Evolutionary conservation across 37 sponge, comb jelly and placozoan genomes (phyloP).

Genomic region (Beroe forskalii): DNA sequence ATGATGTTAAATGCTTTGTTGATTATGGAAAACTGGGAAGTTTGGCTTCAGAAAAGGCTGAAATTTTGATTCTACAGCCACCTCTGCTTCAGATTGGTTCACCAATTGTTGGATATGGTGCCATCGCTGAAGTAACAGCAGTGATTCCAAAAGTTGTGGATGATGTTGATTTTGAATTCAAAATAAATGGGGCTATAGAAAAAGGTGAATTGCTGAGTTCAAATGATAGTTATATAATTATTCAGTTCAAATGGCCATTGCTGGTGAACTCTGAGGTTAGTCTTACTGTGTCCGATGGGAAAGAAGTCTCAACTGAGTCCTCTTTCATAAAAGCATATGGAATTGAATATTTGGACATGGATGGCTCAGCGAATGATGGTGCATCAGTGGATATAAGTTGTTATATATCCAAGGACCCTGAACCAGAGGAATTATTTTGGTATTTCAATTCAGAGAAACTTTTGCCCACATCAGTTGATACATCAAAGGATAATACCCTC

Average conservation of each 20-base stretch:
- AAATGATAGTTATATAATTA: background rate
- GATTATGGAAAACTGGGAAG: background rate
- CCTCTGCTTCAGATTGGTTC: background rate
- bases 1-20: background rate
- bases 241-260: background rate
- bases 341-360: background rate
- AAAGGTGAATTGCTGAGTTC: background rate
- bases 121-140: background rate
- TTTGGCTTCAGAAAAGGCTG: background rate
- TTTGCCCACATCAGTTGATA: background rate
- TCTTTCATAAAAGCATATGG: background rate
- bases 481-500: background rate
- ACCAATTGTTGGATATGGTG: conserved; percentile 12
- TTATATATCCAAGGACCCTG: background rate
- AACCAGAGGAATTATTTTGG: background rate
- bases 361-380: background rate
- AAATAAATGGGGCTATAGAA: background rate
- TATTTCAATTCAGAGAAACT: background rate
- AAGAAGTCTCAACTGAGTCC: background rate
- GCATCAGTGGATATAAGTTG: background rate
- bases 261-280: background rate
- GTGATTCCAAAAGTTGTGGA: background rate
- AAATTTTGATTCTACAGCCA: background rate
- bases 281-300: background rate
- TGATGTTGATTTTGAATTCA: background rate